Base-by-base conservation (phyloP, 2,113 vertebrate species). In the Cinclus mexicanus region DNA sequence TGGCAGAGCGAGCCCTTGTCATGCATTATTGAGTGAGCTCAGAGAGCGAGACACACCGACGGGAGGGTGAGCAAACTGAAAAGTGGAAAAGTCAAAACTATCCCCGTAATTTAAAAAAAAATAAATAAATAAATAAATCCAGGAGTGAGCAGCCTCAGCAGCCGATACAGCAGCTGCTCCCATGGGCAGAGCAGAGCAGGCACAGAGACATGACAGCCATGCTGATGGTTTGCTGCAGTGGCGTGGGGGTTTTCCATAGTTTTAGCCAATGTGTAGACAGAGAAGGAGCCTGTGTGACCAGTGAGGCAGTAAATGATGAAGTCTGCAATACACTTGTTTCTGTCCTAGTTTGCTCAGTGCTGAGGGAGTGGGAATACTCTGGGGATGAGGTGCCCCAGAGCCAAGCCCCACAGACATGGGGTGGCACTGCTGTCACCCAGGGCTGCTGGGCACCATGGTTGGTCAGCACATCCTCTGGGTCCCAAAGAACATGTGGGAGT, bases 21-120 rank as follows among this genome's bases (percentile, higher is more conserved):
- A 96, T 97, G 93, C 93, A 97, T 97, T 97, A 97, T 97, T 97
- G 47, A 97, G 53, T 2, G 71, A 94, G 88, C 93, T 85, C 74
- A 29, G 77, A 35, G 68, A 46, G 44, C 33, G 29, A 87, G 52
- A 74, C 83, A 41, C 79, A 82, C 20, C 9, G 12, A 5, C 0
- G 7, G 87, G 79, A 70, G 77, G 56, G 82, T 17, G 74, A 83
- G 37, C 23, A 59, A 92, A 84, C 81, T 55, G 89, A 89, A 93
- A 94, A 89, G 50, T 53, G 63, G 50, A 69, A 78, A 90, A 95
- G 80, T 55, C 83, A 69, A 35, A 80, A 72, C 69, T 49, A 47
- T 19, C n/a, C 52, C 39, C 0, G 1, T 25, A 59, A 86, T 65
- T 37, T 37, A 37, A 37, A 37, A 29, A 83, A 47, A 47, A 33